Evolutionary conservation across 2,888 invertebrate genomes (phyloP), one percentile per base, ranked within the genome.

Genomic region (Ochropleura plecta): DNA sequence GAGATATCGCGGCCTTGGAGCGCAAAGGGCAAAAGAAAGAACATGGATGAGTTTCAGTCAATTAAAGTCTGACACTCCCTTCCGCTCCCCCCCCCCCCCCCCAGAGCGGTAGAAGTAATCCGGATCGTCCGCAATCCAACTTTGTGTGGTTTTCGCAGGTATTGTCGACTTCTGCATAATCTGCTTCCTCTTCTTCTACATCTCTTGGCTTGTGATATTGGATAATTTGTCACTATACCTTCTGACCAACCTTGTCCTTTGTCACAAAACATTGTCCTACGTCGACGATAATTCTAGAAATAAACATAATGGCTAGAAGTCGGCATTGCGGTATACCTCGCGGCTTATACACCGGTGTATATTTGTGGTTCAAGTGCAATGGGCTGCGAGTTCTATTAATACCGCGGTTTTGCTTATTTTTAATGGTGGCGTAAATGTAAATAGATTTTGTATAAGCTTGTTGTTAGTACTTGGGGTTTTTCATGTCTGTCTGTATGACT

Each of bases 251-350:
- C 59, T 6, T 66, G n/a, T 48, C 0, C 53, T 12, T 10, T 63
- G 16, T 0, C n/a, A 49, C 18, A 73, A 60, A 57, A 77, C 67
- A 68, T 46, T 80, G 73, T 85, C 74, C 75, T 79, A 78, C 55
- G 75, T 70, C 66, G 49, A 67, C 82, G 57, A 76, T 85, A 71
- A 73, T 80, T 82, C 87, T 86, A 76, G 83, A 85, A 86, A 87
- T 77, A 81, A 81, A 73, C 70, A 65, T 76, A 79, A 82, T 76
- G 49, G 67, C 73, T 86, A 71, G 78, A 80, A 79, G 73, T 78
- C 87, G 51, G 87, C 86, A 86, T 83, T 86, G 86, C 86, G 86
- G 86, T 81, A 86, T 71, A 75, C 70, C 49, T 72, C 60, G 82
- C 59, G 66, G 49, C 55, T 74, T 81, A 71, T 73, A 65, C 18